These are phyloP conservation scores for Myotis davidii DNA, from an alignment of 2,113 vertebrate species.

Conservation along the genomic window DNA sequence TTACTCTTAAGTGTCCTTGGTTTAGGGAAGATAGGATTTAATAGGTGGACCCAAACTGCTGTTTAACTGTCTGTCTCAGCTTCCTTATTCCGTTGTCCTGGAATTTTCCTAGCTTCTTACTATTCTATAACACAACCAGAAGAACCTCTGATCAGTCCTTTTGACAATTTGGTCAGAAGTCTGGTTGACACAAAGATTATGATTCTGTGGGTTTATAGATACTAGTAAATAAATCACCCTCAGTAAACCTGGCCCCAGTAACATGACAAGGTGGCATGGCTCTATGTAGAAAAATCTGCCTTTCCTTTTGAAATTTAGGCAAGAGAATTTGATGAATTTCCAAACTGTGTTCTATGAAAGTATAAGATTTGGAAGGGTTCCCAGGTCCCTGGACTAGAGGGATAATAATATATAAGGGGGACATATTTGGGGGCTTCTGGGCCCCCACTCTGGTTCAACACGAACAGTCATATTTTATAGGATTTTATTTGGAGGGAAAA, in stretches of 20 bases:
- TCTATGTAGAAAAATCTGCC: not conserved
- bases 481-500: not conserved
- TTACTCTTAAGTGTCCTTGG: no score
- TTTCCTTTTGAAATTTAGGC: constrained; percentile 28
- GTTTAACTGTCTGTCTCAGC: no score
- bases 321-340: not conserved
- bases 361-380: not conserved
- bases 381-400: not conserved
- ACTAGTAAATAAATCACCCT: not conserved
- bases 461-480: not conserved
- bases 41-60: no score
- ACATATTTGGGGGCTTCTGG: not conserved
- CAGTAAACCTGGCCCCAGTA: not conserved
- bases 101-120: no score
- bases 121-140: no score
- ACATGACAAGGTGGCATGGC: not conserved
- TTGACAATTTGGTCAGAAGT: not conserved
- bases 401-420: not conserved
- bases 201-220: not conserved
- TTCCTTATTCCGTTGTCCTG: no score
- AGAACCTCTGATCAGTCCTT: not conserved
- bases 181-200: not conserved
- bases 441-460: not conserved
- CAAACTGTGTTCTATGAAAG: not conserved
- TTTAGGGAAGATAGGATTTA: no score